Percentiles rank a stretch among this genome's conserved stretches.
phyloP scores from a whole-genome alignment of 2,797 vertebrate genomes.

The Acanthurus lineatus region DNA sequence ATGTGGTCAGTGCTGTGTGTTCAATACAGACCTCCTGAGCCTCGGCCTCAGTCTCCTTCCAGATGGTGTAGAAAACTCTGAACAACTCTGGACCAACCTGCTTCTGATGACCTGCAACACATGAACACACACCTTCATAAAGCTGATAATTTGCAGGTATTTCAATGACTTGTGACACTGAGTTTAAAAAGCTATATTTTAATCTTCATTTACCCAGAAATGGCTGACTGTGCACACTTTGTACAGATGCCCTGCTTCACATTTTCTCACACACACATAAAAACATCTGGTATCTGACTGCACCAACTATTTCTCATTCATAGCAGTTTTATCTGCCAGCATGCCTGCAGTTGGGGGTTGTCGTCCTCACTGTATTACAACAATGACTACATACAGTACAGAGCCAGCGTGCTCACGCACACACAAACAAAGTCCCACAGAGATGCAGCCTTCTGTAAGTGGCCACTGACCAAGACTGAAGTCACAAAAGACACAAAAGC shows the following conservation, averaged over 20 bases:
- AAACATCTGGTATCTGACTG: conserved; percentile 24
- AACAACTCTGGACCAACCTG: conserved; percentile 95
- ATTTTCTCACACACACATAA: conserved; percentile 5
- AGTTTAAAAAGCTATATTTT: not conserved
- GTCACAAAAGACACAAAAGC: not conserved
- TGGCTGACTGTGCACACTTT: not conserved
- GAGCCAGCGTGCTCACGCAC: not conserved
- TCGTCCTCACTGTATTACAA: conserved; percentile 21
- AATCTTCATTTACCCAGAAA: conserved; percentile 8
- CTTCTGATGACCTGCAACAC: conserved; percentile 91
- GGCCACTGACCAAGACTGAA: not conserved
- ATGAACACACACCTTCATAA: conserved; percentile 20
- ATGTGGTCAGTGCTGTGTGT: not conserved
- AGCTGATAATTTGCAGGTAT: not conserved
- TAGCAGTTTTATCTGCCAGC: conserved; percentile 10
- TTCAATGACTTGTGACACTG: not conserved
- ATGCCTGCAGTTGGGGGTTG: conserved; percentile 26
- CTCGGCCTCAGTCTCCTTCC: conserved; percentile 96
- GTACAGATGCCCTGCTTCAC: conserved; percentile 1
- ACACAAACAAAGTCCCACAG: conserved; percentile 1
- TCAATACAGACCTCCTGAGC: conserved; percentile 89
- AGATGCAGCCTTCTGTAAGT: not conserved
- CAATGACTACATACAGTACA: conserved; percentile 31
- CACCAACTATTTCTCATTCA: conserved; percentile 1
- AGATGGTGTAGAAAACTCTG: conserved; percentile 95